These are phyloP conservation scores for Drosophila carrolli DNA, from an alignment of 1,140 invertebrate species.

Conservation along the genomic window DNA sequence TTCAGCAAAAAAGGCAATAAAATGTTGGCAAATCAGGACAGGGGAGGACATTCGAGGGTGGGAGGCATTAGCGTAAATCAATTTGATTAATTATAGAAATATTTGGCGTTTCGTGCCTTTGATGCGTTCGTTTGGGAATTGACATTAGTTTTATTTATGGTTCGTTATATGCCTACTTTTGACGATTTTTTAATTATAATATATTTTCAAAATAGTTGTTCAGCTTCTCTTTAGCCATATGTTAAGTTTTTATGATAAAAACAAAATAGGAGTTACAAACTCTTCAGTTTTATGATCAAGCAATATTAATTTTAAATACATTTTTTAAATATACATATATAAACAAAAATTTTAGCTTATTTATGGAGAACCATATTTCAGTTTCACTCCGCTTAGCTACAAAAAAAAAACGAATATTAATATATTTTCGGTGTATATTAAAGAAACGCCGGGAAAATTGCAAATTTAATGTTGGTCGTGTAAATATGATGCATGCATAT, in stretches of 20 bases:
- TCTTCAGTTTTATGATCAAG: too few relatives aligned
- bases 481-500: slow-evolving; percentile 70
- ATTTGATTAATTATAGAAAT: slow-evolving; percentile 29
- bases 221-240: too few relatives aligned
- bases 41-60: slow-evolving; percentile 8
- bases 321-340: too few relatives aligned
- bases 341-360: neutral
- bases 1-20: slow-evolving; percentile 18
- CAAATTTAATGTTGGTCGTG: slow-evolving; percentile 69
- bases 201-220: neutral
- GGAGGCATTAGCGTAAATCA: slow-evolving; percentile 30
- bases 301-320: too few relatives aligned
- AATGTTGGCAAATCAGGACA: slow-evolving; percentile 12
- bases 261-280: too few relatives aligned
- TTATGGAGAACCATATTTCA: slow-evolving; percentile 23
- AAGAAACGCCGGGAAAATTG: slow-evolving; percentile 60
- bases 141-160: neutral
- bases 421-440: slow-evolving; percentile 2
- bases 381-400: slow-evolving; percentile 29
- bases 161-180: neutral
- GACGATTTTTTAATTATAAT: neutral
- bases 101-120: slow-evolving; percentile 3
- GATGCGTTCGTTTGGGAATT: neutral
- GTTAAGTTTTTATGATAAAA: too few relatives aligned
- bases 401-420: slow-evolving; percentile 48